Conservation (phyloP, 2,797 vertebrate species). For the Acridotheres tristis region DNA sequence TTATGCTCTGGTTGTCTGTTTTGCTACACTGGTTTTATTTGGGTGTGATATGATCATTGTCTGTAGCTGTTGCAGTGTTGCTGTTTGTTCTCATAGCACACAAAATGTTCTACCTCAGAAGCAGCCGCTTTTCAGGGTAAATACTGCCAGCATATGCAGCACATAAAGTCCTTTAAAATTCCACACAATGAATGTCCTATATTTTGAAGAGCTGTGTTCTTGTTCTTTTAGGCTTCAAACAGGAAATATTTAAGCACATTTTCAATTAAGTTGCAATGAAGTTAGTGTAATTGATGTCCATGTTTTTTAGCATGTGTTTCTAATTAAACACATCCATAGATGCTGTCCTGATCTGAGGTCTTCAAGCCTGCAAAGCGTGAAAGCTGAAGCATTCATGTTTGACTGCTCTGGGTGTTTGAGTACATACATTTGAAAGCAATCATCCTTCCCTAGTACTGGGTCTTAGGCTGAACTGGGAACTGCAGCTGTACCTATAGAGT, state of each 20-base stretch:
- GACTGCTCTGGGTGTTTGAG: neutral
- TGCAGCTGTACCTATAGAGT: neutral
- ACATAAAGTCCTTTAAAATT: slow-evolving; percentile 26
- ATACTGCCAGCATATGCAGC: neutral
- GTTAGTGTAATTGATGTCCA: slow-evolving; percentile 15
- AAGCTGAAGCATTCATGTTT: neutral
- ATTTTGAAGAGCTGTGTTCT: slow-evolving; percentile 37
- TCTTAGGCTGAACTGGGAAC: neutral
- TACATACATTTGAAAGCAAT: neutral
- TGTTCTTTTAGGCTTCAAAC: slow-evolving; percentile 34
- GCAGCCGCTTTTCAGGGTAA: neutral
- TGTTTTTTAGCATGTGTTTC: slow-evolving; percentile 42
- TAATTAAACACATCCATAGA: slow-evolving; percentile 16
- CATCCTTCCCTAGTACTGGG: neutral
- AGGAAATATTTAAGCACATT: slow-evolving; percentile 57
- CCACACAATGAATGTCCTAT: neutral
- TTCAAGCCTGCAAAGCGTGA: neutral
- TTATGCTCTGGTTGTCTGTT: slow-evolving; percentile 45
- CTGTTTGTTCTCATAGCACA: slow-evolving; percentile 10
- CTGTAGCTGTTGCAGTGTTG: neutral
- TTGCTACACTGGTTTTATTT: slow-evolving; percentile 20
- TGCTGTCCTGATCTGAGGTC: slow-evolving; percentile 32
- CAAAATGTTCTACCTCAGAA: slow-evolving; percentile 56
- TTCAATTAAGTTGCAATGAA: slow-evolving; percentile 47
- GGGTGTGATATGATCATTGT: slow-evolving; percentile 35